These are phyloP conservation scores for Mesocentrotus franciscanus DNA, from an alignment of 53 echinoderm and acorn worm genomes.

Conservation along the genomic window DNA sequence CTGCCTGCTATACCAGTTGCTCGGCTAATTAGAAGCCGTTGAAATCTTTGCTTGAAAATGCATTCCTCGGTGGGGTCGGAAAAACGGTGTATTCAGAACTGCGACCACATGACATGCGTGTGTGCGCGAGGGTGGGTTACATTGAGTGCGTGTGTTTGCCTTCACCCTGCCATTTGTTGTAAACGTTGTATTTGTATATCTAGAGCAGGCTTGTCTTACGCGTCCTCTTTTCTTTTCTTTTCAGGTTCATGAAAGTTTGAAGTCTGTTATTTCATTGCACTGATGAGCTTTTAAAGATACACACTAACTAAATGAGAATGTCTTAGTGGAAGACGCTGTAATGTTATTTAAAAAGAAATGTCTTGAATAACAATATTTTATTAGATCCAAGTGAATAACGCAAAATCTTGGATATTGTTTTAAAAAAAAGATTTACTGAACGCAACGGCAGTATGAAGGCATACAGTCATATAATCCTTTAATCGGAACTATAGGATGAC, in stretches of 20 bases:
- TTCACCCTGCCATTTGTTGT: not conserved
- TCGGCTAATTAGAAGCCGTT: conserved; percentile 58
- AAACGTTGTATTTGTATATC: not conserved
- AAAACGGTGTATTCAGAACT: not conserved
- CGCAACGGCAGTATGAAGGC: too few relatives aligned
- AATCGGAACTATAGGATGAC: too few relatives aligned
- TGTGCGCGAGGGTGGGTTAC: not conserved
- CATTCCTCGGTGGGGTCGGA: not conserved
- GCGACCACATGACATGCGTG: conserved; percentile 11
- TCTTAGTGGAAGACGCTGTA: too few relatives aligned
- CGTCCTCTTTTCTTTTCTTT: not conserved
- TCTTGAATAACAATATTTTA: too few relatives aligned
- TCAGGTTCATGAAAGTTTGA: not conserved
- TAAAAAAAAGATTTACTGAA: too few relatives aligned
- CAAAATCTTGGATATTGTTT: too few relatives aligned
- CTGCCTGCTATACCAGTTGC: conserved; percentile 46
- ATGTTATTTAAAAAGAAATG: too few relatives aligned
- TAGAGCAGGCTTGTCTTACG: not conserved
- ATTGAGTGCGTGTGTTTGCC: not conserved
- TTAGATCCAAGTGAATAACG: too few relatives aligned
- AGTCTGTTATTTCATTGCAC: not conserved
- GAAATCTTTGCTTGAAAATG: conserved; percentile 36
- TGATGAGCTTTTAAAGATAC: not conserved
- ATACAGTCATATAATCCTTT: too few relatives aligned
- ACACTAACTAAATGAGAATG: not conserved